Evolutionary conservation across 2,888 invertebrate species (phyloP).

Genomic region (Hesperia comma): DNA sequence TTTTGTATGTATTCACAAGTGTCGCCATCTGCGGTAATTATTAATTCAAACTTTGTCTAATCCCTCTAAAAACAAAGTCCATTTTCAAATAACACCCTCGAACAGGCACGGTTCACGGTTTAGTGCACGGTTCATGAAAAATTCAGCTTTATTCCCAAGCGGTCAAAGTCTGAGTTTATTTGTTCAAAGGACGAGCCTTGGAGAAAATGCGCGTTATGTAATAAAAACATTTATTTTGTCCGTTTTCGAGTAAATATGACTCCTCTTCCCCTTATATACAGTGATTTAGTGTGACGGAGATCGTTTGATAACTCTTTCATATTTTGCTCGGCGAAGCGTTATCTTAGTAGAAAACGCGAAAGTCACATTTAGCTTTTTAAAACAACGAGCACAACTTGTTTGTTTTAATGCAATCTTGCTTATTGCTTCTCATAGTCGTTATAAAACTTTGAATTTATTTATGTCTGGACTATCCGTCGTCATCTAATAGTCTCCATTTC

Average conservation of each 20-base stretch:
- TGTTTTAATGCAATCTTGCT: conserved; percentile 48
- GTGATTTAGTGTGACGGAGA: conserved; percentile 82
- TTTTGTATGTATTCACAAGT: conserved; percentile 70
- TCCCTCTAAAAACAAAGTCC: conserved; percentile 42
- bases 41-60: conserved; percentile 53
- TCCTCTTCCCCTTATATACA: conserved; percentile 80
- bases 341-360: conserved; percentile 78
- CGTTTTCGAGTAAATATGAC: conserved; percentile 81
- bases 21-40: conserved; percentile 55
- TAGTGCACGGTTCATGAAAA: conserved; percentile 47
- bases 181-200: conserved; percentile 58
- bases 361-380: conserved; percentile 63
- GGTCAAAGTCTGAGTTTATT: conserved; percentile 43
- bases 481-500: too few relatives aligned
- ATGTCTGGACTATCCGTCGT: background rate
- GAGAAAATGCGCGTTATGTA: conserved; percentile 83
- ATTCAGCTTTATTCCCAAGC: conserved; percentile 50
- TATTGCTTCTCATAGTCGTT: conserved; percentile 49
- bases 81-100: conserved; percentile 46
- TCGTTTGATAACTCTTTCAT: conserved; percentile 82
- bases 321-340: conserved; percentile 77
- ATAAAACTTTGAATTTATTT: background rate
- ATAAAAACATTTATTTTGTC: conserved; percentile 83
- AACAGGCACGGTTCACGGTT: conserved; percentile 46
- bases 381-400: conserved; percentile 53